Conservation (phyloP, 2,797 vertebrate species). For the Prionace glauca region DNA sequence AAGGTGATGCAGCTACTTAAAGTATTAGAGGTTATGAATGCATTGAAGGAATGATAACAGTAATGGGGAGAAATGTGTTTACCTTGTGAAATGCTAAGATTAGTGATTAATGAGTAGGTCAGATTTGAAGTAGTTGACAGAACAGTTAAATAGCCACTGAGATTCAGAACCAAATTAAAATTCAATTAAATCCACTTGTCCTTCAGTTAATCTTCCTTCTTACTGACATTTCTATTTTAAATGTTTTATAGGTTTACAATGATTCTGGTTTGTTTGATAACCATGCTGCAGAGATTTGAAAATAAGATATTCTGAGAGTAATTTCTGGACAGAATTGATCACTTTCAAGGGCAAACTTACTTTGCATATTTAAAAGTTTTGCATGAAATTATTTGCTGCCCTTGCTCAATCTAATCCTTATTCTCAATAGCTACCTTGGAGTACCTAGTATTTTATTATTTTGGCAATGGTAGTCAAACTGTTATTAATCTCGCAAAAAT, state of each 20-base stretch:
- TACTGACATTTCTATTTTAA: neutral
- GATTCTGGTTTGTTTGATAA: neutral
- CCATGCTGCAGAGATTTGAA: neutral
- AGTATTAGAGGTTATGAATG: neutral
- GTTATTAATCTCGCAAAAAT: neutral
- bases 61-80: neutral
- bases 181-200: neutral
- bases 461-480: neutral
- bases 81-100: neutral
- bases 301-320: neutral
- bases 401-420: neutral
- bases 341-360: neutral
- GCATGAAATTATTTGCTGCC: neutral
- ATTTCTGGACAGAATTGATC: neutral
- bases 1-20: neutral
- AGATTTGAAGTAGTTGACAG: neutral
- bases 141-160: neutral
- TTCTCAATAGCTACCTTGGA: neutral
- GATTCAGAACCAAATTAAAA: neutral
- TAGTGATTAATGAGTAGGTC: neutral
- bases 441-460: neutral
- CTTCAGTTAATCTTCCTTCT: constrained; percentile 15
- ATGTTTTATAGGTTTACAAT: neutral
- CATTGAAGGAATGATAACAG: neutral
- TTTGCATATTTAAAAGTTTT: neutral